Conservation (phyloP, 1,140 invertebrate genomes). For the Solen grandis region DNA sequence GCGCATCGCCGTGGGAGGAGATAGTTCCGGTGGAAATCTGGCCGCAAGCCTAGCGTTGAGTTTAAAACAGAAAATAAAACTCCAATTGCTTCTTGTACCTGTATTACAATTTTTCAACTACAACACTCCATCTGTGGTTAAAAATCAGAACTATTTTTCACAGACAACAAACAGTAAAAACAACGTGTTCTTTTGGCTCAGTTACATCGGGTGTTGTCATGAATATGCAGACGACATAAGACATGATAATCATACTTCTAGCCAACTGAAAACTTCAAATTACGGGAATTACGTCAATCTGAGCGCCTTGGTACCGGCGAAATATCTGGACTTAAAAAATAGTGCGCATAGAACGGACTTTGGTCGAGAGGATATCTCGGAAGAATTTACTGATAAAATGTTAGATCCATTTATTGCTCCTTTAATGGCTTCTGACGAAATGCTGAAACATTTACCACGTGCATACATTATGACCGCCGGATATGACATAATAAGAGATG, state of each 20-base stretch:
- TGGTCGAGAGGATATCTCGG: slow-evolving; percentile 27
- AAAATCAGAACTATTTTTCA: slow-evolving; percentile 32
- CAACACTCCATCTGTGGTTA: slow-evolving; percentile 62
- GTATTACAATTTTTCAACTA: slow-evolving; percentile 62
- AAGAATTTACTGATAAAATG: slow-evolving; percentile 29
- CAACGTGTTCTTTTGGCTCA: slow-evolving; percentile 38
- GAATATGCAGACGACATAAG: slow-evolving; percentile 39
- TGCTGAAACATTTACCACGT: slow-evolving; percentile 39
- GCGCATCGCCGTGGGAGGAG: slow-evolving; percentile 45
- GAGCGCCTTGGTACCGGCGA: not conserved
- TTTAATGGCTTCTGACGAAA: slow-evolving; percentile 47
- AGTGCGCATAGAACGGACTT: slow-evolving; percentile 32
- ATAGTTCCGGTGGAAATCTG: slow-evolving; percentile 69
- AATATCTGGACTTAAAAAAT: not conserved
- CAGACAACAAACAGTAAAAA: slow-evolving; percentile 29
- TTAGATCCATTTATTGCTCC: slow-evolving; percentile 53
- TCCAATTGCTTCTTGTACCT: slow-evolving; percentile 67
- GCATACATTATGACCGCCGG: slow-evolving; percentile 59
- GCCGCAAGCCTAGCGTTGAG: slow-evolving; percentile 60
- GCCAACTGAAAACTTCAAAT: slow-evolving; percentile 45
- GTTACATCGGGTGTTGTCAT: slow-evolving; percentile 18
- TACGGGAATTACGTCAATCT: slow-evolving; percentile 19
- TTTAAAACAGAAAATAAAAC: slow-evolving; percentile 48
- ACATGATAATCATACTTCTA: slow-evolving; percentile 53
- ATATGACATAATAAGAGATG: slow-evolving; percentile 63